phyloP scores from a whole-genome alignment of 1,140 invertebrate genomes.

The Hydropsyche tenuis region DNA sequence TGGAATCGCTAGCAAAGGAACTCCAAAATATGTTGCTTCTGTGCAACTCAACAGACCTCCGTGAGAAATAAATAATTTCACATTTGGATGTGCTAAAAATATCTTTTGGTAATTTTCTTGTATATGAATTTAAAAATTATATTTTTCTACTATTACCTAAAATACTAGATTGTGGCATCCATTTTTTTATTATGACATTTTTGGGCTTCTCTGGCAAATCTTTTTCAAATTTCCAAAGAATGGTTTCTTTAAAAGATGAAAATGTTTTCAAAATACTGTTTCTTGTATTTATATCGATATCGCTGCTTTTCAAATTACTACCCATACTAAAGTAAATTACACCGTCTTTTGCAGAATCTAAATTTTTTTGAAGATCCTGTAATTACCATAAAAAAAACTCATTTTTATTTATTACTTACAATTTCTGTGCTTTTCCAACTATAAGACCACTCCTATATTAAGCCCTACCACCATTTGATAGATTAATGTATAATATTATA shows the following conservation, averaged over 20 bases:
- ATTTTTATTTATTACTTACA: no score
- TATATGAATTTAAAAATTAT: no score
- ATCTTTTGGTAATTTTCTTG: neutral
- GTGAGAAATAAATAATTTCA: conserved; percentile 64
- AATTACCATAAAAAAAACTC: conserved; percentile 26
- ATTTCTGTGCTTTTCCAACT: no score
- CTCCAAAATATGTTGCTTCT: conserved; percentile 53
- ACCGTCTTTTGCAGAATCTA: conserved; percentile 65
- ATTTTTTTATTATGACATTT: conserved; percentile 70
- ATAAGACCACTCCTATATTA: no score
- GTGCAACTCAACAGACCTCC: conserved; percentile 64
- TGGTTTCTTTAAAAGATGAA: conserved; percentile 63
- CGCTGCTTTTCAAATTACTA: conserved; percentile 63
- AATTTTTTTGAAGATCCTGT: conserved; percentile 61
- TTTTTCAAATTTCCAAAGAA: conserved; percentile 74
- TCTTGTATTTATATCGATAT: conserved; percentile 59
- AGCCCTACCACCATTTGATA: no score
- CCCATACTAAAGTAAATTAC: conserved; percentile 72
- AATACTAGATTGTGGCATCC: conserved; percentile 75
- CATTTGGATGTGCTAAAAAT: conserved; percentile 55
- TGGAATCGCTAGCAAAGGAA: conserved; percentile 53
- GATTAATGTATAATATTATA: no score
- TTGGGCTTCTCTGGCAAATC: conserved; percentile 60
- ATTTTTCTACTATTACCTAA: no score
- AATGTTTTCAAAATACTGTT: conserved; percentile 63